Conservation (phyloP, 2,797 vertebrate genomes). For the Myoxocephalus aenaeus region DNA sequence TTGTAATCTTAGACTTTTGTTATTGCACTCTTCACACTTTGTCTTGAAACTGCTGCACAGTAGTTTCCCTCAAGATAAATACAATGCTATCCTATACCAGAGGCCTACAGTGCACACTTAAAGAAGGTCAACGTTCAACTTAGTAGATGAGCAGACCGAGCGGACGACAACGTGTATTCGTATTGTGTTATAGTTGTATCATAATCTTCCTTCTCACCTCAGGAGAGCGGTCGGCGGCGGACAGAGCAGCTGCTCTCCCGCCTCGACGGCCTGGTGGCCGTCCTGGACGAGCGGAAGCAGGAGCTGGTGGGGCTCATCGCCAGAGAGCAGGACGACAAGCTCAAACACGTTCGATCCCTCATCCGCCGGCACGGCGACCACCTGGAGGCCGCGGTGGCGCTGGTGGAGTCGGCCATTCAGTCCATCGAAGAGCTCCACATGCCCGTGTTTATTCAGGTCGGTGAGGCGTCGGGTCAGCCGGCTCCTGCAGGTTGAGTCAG, state of each 20-base stretch:
- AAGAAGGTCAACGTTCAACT: background rate
- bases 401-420: slow-evolving; percentile 91
- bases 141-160: background rate
- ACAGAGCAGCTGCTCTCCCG: slow-evolving; percentile 80
- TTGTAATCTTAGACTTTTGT: background rate
- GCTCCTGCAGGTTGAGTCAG: background rate
- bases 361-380: slow-evolving; percentile 87
- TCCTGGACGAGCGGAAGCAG: slow-evolving; percentile 91
- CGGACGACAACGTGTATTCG: background rate
- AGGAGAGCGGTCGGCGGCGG: slow-evolving; percentile 89
- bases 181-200: background rate
- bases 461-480: background rate
- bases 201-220: background rate
- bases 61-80: background rate
- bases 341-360: slow-evolving; percentile 84
- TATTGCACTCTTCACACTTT: background rate
- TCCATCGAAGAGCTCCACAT: slow-evolving; percentile 92
- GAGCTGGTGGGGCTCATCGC: slow-evolving; percentile 87
- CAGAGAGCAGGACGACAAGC: slow-evolving; percentile 87
- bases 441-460: slow-evolving; percentile 89
- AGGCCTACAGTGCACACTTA: background rate
- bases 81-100: background rate
- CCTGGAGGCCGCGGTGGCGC: slow-evolving; percentile 87
- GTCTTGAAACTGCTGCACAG: background rate
- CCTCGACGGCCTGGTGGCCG: slow-evolving; percentile 84